Evolutionary conservation across 1,140 invertebrate species (phyloP), one percentile per base, ranked within the genome.

Genomic region (Drosophila sucinea): DNA sequence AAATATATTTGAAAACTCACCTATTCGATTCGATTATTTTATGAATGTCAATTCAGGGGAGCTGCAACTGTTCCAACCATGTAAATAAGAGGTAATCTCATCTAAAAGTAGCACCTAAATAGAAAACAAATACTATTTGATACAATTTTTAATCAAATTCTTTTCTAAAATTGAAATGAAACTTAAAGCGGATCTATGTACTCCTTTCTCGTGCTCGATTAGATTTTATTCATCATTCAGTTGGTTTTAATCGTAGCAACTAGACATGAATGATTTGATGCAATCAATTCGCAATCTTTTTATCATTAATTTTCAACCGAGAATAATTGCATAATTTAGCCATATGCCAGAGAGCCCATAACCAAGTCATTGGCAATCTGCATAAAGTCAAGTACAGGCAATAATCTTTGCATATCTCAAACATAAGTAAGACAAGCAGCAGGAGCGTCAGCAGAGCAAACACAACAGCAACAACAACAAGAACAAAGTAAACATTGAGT

Each of bases 401-500:
- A 76, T 75, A 75, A 69, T 73, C 62, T 55, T 70, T 44, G 60
- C 73, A 70, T 70, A 75, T 73, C 62, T 72, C 29, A 73, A 71
- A 56, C 62, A 67, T 76, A 60, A 60, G 73, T 70, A 77, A 77
- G 73, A 77, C 74, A 77, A 62, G 82, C 84, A 76, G 75, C 79
- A 68, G 27, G 54, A 44, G 38, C 58, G 61, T 56, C 63, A 76
- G 56, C 76, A 74, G 63, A 81, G 51, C 67, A 75, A 60, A 75
- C 62, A 65, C 65, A 79, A 25, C 29, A 70, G 72, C 68, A 41
- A 40, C 6, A 41, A 40, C 6, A 51, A 73, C 68, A 41, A 40
- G 3, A 17, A 17, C 17, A 51, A 73, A 69, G 10, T 70, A 73
- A 71, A 77, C 74, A 79, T 40, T 72, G 60, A 64, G 69, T 68